These are phyloP conservation scores for Zaprionus lineosus DNA, from an alignment of 2,888 invertebrate genomes.

Conservation along the genomic window DNA sequence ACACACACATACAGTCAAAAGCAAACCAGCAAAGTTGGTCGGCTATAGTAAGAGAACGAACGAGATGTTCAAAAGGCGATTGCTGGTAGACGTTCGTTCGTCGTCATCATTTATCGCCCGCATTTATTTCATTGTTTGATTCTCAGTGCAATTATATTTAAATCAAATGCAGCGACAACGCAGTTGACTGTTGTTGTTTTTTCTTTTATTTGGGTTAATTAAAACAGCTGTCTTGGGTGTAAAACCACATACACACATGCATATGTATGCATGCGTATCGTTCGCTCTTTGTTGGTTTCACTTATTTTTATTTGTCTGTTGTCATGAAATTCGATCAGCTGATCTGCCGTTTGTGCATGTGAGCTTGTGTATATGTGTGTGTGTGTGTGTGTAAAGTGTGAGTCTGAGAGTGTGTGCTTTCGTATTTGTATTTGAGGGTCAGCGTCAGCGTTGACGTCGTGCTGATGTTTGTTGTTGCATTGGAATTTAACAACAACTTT, in stretches of 20 bases:
- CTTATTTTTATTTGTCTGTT: constrained; percentile 42
- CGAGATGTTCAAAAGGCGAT: too few relatives aligned
- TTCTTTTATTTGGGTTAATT: constrained; percentile 68
- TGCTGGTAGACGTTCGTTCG: too few relatives aligned
- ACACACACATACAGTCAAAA: too few relatives aligned
- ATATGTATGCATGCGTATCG: constrained; percentile 14
- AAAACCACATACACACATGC: constrained; percentile 26
- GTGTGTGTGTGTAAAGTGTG: constrained; percentile 2
- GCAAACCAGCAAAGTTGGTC: too few relatives aligned
- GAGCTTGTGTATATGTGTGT: not conserved
- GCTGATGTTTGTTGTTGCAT: constrained; percentile 27
- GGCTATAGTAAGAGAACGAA: too few relatives aligned
- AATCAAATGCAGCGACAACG: constrained; percentile 26
- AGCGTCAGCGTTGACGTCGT: constrained; percentile 46
- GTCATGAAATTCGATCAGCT: constrained; percentile 72
- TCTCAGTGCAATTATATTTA: constrained; percentile 39
- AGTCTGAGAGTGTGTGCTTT: not conserved
- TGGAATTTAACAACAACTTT: constrained; percentile 37
- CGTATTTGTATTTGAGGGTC: constrained; percentile 62
- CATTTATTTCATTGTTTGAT: constrained; percentile 20
- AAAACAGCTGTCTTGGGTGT: constrained; percentile 68
- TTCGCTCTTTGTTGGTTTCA: constrained; percentile 22
- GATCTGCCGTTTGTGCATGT: constrained; percentile 36
- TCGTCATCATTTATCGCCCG: constrained; percentile 17
- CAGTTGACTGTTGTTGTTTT: constrained; percentile 16